Evolutionary conservation across 2,113 vertebrate species (phyloP).

Genomic region (Isurus oxyrinchus): DNA sequence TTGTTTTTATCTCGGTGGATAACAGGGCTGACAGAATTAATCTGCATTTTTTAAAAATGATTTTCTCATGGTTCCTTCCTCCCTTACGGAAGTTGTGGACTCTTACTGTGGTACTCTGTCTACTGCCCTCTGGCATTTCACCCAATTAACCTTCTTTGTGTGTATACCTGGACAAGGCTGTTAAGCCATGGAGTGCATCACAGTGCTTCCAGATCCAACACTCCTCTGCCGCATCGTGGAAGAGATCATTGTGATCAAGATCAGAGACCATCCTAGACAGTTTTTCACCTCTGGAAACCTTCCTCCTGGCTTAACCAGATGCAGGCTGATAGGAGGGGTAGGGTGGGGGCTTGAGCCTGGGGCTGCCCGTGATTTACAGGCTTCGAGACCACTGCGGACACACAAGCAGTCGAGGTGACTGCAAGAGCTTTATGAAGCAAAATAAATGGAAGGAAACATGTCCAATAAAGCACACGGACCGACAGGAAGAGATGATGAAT

Average conservation of each 20-base stretch:
- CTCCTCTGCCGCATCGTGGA: not conserved
- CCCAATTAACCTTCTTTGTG: not conserved
- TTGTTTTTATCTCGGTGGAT: no score
- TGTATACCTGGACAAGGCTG: not conserved
- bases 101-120: not conserved
- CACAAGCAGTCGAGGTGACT: not conserved
- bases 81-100: not conserved
- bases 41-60: not conserved
- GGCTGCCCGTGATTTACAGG: not conserved
- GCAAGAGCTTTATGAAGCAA: not conserved
- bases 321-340: not conserved
- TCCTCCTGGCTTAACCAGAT: not conserved
- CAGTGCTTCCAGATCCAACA: no score
- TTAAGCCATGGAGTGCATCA: not conserved
- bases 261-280: no score
- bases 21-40: not conserved
- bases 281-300: not conserved
- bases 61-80: not conserved
- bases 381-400: not conserved
- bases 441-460: not conserved
- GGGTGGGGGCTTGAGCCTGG: not conserved
- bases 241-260: not conserved
- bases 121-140: not conserved
- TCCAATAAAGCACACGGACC: not conserved
- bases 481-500: not conserved